phyloP scores from a whole-genome alignment of 2,888 invertebrate species.

The Eulithis prunata region DNA sequence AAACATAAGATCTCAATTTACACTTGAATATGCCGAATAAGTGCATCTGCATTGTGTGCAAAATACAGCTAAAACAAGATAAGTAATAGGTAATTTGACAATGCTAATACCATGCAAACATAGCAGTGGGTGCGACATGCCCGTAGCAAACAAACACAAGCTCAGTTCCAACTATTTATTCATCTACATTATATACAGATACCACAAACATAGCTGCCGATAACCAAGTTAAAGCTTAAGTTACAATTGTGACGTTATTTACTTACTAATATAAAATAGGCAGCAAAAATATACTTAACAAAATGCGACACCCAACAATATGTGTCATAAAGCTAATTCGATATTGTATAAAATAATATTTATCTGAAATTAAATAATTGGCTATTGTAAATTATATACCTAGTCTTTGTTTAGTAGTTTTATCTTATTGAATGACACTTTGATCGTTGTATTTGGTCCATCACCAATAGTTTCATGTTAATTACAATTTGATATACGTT shows the following conservation, averaged over 20 bases:
- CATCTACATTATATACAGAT: slow-evolving; percentile 44
- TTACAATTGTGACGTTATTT: slow-evolving; percentile 46
- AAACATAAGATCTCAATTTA: too few relatives aligned
- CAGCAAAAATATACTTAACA: slow-evolving; percentile 10
- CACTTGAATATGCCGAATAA: too few relatives aligned
- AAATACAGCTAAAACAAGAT: not conserved
- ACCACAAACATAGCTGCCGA: slow-evolving; percentile 36
- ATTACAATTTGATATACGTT: slow-evolving; percentile 11
- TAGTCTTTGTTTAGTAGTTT: slow-evolving; percentile 7
- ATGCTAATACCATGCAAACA: slow-evolving; percentile 45
- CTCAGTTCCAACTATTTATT: slow-evolving; percentile 66
- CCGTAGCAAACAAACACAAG: slow-evolving; percentile 69
- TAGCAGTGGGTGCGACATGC: slow-evolving; percentile 58
- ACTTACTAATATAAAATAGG: slow-evolving; percentile 28
- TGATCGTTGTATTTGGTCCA: slow-evolving; percentile 30
- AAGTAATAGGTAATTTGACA: not conserved
- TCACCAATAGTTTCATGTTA: slow-evolving; percentile 32
- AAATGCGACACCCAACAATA: not conserved
- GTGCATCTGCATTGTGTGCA: not conserved
- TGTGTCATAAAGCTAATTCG: slow-evolving; percentile 10
- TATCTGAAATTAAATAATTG: not conserved
- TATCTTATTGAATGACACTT: slow-evolving; percentile 13
- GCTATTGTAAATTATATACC: slow-evolving; percentile 3
- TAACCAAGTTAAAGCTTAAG: slow-evolving; percentile 54
- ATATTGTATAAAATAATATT: not conserved